These are phyloP conservation scores for Xestia ashworthii DNA, from an alignment of 2,888 invertebrate genomes.

Conservation along the genomic window DNA sequence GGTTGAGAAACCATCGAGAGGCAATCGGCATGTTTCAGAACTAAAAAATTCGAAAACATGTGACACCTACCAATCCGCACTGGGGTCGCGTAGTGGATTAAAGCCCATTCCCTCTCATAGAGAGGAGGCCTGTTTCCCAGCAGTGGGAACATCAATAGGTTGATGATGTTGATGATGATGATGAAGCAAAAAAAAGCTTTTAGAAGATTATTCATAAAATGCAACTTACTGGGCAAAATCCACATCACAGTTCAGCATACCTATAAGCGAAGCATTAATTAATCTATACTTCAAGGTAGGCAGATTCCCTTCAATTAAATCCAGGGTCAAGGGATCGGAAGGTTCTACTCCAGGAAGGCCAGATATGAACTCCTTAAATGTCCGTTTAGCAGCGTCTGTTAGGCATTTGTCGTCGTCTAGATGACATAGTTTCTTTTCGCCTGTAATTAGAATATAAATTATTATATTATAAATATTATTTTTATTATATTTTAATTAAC, in stretches of 20 bases:
- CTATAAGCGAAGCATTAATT: neutral
- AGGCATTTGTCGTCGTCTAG: conserved; percentile 5
- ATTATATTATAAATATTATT: neutral
- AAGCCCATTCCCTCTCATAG: no score
- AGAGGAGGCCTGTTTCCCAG: no score
- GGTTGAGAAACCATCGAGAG: no score
- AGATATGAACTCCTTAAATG: neutral
- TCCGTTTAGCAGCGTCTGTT: neutral
- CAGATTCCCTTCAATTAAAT: conserved; percentile 21
- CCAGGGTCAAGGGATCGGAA: conserved; percentile 20
- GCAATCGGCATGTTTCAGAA: no score
- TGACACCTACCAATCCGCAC: no score
- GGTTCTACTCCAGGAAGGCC: conserved; percentile 5
- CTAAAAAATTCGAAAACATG: no score
- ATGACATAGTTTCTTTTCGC: neutral
- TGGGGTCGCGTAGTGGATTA: no score
- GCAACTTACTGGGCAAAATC: conserved; percentile 12
- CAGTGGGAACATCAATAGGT: no score
- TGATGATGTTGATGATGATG: no score
- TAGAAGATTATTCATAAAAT: neutral
- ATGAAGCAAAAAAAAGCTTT: no score
- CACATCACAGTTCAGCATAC: conserved; percentile 24
- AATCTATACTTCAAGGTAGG: conserved; percentile 28
- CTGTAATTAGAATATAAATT: conserved; percentile 4
- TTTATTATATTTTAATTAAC: no score